Evolutionary conservation across 53 echinoderm and acorn worm genomes (phyloP).

Genomic region (Apostichopus leukothele): DNA sequence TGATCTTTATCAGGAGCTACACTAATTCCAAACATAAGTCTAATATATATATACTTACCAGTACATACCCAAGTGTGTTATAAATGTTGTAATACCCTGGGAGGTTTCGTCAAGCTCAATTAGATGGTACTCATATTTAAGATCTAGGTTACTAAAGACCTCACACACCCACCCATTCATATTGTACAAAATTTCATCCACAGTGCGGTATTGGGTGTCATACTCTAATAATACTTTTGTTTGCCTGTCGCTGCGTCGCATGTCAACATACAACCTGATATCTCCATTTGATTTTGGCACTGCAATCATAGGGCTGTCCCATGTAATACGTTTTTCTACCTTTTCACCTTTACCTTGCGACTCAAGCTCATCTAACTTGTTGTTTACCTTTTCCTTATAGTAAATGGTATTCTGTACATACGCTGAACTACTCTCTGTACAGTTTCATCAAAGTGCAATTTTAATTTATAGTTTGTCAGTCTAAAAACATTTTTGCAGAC

Average conservation of each 20-base stretch:
- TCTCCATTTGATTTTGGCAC: slow-evolving; percentile 51
- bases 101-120: slow-evolving; percentile 61
- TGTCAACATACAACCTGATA: slow-evolving; percentile 56
- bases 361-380: slow-evolving; percentile 63
- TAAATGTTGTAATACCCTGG: slow-evolving; percentile 64
- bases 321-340: slow-evolving; percentile 57
- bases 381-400: slow-evolving; percentile 28
- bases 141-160: slow-evolving; percentile 65
- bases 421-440: slow-evolving; percentile 55
- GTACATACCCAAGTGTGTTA: slow-evolving; percentile 56
- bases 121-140: slow-evolving; percentile 65
- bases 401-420: slow-evolving; percentile 50
- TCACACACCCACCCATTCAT: slow-evolving; percentile 54
- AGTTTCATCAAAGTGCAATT: slow-evolving; percentile 55
- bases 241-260: slow-evolving; percentile 28
- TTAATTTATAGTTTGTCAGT: slow-evolving; percentile 52
- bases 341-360: slow-evolving; percentile 54
- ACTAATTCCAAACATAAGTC: slow-evolving; percentile 65
- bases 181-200: slow-evolving; percentile 61
- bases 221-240: background rate
- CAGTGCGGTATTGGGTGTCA: slow-evolving; percentile 58
- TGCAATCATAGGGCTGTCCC: slow-evolving; percentile 61
- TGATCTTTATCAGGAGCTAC: slow-evolving; percentile 65
- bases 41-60: slow-evolving; percentile 33
- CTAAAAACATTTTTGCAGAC: slow-evolving; percentile 47